These are phyloP conservation scores for Trachelus iudaicus DNA, from an alignment of 2,888 invertebrate species.

Conservation along the genomic window DNA sequence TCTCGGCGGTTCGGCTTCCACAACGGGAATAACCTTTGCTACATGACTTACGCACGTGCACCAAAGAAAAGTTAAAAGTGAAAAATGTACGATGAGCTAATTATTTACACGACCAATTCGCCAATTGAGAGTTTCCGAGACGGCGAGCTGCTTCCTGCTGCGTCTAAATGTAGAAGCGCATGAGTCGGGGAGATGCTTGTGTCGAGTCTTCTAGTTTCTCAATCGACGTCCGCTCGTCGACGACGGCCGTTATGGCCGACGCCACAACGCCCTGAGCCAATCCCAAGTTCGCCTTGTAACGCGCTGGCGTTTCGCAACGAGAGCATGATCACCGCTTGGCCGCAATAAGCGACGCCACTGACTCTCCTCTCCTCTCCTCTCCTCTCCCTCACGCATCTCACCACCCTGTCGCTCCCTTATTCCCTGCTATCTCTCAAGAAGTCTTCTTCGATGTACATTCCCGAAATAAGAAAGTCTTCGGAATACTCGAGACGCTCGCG, in stretches of 20 bases:
- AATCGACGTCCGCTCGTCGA: background rate
- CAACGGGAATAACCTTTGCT: background rate
- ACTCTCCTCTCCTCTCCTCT: background rate
- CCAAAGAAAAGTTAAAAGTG: background rate
- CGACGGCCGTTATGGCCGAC: background rate
- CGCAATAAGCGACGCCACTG: background rate
- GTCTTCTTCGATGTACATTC: background rate
- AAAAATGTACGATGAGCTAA: background rate
- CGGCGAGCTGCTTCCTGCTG: background rate
- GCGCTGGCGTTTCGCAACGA: conserved; percentile 7
- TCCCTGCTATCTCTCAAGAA: background rate
- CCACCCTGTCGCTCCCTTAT: background rate
- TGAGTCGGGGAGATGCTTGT: background rate
- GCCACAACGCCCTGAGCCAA: background rate
- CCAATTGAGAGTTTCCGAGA: background rate
- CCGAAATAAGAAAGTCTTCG: background rate
- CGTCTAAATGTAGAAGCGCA: background rate
- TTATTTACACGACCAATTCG: background rate
- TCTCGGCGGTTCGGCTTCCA: background rate
- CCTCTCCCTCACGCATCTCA: background rate
- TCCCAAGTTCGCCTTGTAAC: background rate
- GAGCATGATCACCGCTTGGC: background rate
- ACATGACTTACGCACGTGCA: background rate
- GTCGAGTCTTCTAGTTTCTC: background rate
- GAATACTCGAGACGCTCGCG: background rate